Base-by-base conservation (phyloP, 2,797 vertebrate genomes). In the Oreonectes daqikongensis region DNA sequence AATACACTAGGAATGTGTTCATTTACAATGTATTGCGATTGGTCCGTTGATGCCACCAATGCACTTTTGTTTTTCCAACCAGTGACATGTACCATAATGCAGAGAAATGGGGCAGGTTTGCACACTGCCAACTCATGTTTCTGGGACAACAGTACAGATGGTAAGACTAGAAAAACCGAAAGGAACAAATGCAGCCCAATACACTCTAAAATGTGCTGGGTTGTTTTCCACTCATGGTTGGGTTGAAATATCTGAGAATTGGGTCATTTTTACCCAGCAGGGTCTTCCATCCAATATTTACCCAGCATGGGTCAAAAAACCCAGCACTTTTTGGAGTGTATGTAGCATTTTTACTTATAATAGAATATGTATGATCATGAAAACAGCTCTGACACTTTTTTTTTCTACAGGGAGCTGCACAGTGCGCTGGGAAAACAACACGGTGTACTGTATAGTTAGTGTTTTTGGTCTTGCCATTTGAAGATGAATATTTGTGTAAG, bases 371-470 rank as follows among this genome's bases (percentile, higher is more conserved):
- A 28, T 40, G 10, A 11, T 61, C 0, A 74, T 11, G 5, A 30
- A 35, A 61, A 61, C 8, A 1, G 18, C 14, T n/a, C 15, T 52
- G 65, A 44, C 55, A 55, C 30, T 72, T 71, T 44, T 42, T 3
- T 79, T 65, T 42, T 15, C 10, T 28, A 48, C 89, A 99, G 97
- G 95, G 84, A 96, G 93, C 89, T 98, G 96, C 87, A 94, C 94
- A 0, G 94, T 98, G 84, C 94, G 93, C 86, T 99, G 97, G 96
- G 96, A 97, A 87, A 99, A 98, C 83, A 95, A 98, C 88, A 95
- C 94, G 70, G 96, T 98, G 94, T 97, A 96, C 87, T 98, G 96
- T 85, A 95, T 97, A 1, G 92, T 98, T 91, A 98, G 87, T 80
- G 92, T 97, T 86, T 99, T 98, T 68, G 96, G 95, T 40, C 91